These are phyloP conservation scores for Portunus trituberculatus DNA, from an alignment of 1,140 invertebrate genomes.

Conservation along the genomic window DNA sequence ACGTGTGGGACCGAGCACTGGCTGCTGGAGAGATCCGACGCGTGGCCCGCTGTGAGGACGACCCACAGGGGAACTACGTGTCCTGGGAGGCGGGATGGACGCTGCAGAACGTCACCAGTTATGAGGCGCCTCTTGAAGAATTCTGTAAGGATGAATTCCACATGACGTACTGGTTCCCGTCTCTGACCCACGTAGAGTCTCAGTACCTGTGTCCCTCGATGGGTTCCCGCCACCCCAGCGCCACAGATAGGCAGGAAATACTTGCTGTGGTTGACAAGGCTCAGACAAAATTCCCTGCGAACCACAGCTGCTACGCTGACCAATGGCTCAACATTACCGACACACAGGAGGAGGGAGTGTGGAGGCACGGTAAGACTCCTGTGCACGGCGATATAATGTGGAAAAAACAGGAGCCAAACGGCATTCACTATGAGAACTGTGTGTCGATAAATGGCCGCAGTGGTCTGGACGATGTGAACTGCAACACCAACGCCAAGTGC, in stretches of 20 bases:
- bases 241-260: not conserved
- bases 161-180: slow-evolving; percentile 46
- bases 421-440: slow-evolving; percentile 69
- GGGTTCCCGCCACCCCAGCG: slow-evolving; percentile 30
- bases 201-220: slow-evolving; percentile 55
- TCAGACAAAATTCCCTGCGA: not conserved
- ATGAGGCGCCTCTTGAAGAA: not conserved
- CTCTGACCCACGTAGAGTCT: not conserved
- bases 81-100: slow-evolving; percentile 52
- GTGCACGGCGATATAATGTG: slow-evolving; percentile 14
- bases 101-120: slow-evolving; percentile 45
- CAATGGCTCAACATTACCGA: slow-evolving; percentile 60
- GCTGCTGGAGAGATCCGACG: not conserved
- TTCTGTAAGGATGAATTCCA: slow-evolving; percentile 37
- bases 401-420: slow-evolving; percentile 70
- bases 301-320: slow-evolving; percentile 29
- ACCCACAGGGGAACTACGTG: slow-evolving; percentile 58
- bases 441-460: not conserved
- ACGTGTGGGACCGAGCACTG: slow-evolving; percentile 62
- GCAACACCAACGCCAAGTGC: slow-evolving; percentile 53
- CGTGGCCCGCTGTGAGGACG: slow-evolving; percentile 27
- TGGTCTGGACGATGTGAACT: slow-evolving; percentile 66
- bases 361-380: slow-evolving; percentile 28
- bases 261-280: not conserved
- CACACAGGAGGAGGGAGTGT: slow-evolving; percentile 61